Base-by-base conservation (phyloP, 2,888 invertebrate genomes). In the Apoda limacodes region DNA sequence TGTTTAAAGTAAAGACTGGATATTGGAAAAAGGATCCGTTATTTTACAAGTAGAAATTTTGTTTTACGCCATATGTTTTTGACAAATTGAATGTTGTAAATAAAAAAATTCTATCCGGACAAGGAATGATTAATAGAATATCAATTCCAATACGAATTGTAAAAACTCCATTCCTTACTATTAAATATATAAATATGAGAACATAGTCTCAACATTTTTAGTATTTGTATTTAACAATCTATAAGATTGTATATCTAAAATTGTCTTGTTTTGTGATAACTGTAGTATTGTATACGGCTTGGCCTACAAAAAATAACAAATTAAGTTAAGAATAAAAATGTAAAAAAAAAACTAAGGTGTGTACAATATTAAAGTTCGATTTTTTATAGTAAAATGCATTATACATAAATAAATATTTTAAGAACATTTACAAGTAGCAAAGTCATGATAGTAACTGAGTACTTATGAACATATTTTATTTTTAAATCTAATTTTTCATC, bases 281-380 rank as follows among this genome's bases (percentile, higher is more conserved):
- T 72, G 65, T 74, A 71, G 68, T 74, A 71, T 75, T 74, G 76
- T 74, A 70, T 70, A 67, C 75, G 72, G 67, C 71, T 74, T 69
- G 74, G 70, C 61, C 52, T 62, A 55, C 60, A 46, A 63, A 60
- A 56, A 70, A 65, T 69, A 71, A 69, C 66, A 70, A 68, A 64
- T 53, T 68, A 60, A 63, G 55, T 58, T 55, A 62, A 63, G 63
- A 51, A 46, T 44, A 51, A 48, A 50, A 54, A 60, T 51, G 42
- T 45, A 54, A 65, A 63, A 43, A 50, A 47, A 53, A 47, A 50
- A 56, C 71, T 67, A 67, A 71, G 72, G 55, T 64, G 71, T 74
- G 70, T 75, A 76, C 76, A 74, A 74, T 75, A 72, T 72, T 74
- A 68, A 65, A 71, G 70, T 63, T 56, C 58, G 59, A 59, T 67